Evolutionary conservation across 2,888 invertebrate species (phyloP).

Genomic region (Apodemia hepburni): DNA sequence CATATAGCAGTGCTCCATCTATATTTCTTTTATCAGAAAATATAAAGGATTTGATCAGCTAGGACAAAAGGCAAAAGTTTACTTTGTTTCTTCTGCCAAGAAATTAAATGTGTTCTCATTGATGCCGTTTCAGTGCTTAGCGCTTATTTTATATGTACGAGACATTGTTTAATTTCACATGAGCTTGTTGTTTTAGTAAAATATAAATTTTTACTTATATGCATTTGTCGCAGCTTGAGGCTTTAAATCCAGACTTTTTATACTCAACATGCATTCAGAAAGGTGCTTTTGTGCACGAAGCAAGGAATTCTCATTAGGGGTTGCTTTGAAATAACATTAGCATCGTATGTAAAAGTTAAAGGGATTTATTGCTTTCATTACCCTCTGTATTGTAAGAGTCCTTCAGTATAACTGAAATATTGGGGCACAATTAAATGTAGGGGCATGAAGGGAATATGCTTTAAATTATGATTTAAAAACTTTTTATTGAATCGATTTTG

Average conservation of each 20-base stretch:
- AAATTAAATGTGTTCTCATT: not conserved
- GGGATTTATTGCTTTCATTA: conserved; percentile 47
- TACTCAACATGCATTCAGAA: conserved; percentile 62
- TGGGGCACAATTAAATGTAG: conserved; percentile 10
- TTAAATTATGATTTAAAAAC: conserved; percentile 12
- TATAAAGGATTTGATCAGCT: no score
- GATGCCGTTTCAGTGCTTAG: not conserved
- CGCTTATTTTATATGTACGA: not conserved
- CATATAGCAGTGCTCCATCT: no score
- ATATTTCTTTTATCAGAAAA: no score
- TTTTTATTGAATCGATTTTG: not conserved
- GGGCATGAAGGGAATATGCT: conserved; percentile 4
- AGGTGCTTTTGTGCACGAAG: conserved; percentile 54
- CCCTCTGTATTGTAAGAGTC: conserved; percentile 31
- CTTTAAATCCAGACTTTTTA: conserved; percentile 56
- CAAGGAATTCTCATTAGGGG: conserved; percentile 68
- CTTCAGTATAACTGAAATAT: conserved; percentile 33
- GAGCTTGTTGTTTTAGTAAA: conserved; percentile 2
- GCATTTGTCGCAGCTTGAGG: conserved; percentile 40
- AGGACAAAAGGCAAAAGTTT: not conserved
- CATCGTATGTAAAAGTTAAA: conserved; percentile 42
- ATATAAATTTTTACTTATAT: conserved; percentile 20
- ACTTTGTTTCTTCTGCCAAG: not conserved
- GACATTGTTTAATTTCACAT: not conserved
- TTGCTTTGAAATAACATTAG: conserved; percentile 67